Evolutionary conservation across 2,888 invertebrate genomes (phyloP), one percentile per base, ranked within the genome.

Genomic region (Caenorhabditis doughertyi): DNA sequence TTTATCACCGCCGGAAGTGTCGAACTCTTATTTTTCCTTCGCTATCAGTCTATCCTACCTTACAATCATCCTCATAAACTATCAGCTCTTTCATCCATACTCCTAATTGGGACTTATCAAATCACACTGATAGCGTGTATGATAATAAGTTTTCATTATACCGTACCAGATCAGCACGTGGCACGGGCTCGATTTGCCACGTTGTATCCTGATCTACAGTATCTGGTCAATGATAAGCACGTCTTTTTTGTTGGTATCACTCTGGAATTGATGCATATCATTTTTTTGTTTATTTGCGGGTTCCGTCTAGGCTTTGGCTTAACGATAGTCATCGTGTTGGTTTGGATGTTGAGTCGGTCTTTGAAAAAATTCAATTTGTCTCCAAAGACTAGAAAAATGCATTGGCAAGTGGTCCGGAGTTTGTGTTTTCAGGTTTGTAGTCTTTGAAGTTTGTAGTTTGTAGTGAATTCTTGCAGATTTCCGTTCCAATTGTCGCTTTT

Each of bases 381-480:
- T 4, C 18, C 11, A 1, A 49, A 39, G 5, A 79, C 79, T 0
- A 23, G 67, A 16, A 79, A 25, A 13, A 79, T 79, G 42, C 79
- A 79, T 44, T 29, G 67, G 39, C 56, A 67, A 21, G 25, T 79
- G 51, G 72, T 79, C 2, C 35, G 35, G 8, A 72, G 29, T 58
- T 18, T 79, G 4, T 79, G 79, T 47, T 72, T 72, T 72, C 79
- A 79, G 68, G 72, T 72, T n/a, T n/a, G n/a, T n/a, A n/a, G n/a
- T n/a, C n/a, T n/a, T n/a, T n/a, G n/a, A n/a, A n/a, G n/a, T n/a
- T n/a, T n/a, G n/a, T n/a, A n/a, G n/a, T n/a, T n/a, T n/a, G n/a
- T n/a, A n/a, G n/a, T n/a, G n/a, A n/a, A n/a, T n/a, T n/a, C n/a
- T 56, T 62, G 18, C 27, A 64, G 65, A 35, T 51, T 39, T 42